These are phyloP conservation scores for Steatornis caripensis DNA, from an alignment of 2,113 vertebrate genomes.

Conservation along the genomic window DNA sequence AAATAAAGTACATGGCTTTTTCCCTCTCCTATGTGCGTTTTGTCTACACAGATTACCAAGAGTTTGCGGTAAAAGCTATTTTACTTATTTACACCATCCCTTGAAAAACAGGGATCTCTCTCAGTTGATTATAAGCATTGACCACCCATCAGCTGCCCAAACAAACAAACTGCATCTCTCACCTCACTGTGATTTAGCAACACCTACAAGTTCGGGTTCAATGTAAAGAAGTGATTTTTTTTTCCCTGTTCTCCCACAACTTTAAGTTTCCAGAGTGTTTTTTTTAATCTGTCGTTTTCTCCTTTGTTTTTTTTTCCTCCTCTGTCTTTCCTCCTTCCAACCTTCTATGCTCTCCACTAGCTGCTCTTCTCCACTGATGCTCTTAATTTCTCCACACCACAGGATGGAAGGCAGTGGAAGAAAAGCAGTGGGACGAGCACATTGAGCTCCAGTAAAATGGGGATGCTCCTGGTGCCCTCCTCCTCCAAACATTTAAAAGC, in stretches of 20 bases:
- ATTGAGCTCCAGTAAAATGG: not conserved
- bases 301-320: not conserved
- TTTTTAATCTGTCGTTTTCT: not conserved
- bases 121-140: not conserved
- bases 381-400: not conserved
- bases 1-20: not conserved
- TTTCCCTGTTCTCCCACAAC: not conserved
- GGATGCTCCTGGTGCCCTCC: not conserved
- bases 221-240: not conserved
- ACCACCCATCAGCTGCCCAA: not conserved
- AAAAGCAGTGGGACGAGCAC: not conserved
- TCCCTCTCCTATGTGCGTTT: not conserved
- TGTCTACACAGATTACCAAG: not conserved
- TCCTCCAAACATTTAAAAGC: not conserved
- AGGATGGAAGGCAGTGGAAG: not conserved
- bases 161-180: not conserved
- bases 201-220: not conserved
- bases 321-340: not conserved
- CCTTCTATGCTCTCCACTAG: not conserved
- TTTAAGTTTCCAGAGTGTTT: not conserved
- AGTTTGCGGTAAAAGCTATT: not conserved
- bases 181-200: not conserved
- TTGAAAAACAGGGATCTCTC: not conserved
- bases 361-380: not conserved
- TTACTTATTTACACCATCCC: not conserved